These are phyloP conservation scores for Pediacus dermestoides DNA, from an alignment of 2,888 invertebrate species.

Conservation along the genomic window DNA sequence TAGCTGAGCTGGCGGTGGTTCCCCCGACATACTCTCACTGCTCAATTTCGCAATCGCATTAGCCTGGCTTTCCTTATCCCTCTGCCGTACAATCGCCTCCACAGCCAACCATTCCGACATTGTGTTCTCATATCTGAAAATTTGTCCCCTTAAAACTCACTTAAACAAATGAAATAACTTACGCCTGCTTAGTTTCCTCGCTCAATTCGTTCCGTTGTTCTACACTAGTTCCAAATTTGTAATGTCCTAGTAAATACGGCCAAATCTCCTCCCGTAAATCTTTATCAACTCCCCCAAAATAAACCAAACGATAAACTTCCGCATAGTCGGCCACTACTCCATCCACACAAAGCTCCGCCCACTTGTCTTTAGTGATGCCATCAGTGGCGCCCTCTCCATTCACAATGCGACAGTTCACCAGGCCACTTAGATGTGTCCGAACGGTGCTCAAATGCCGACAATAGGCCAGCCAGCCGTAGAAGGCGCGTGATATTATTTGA, in stretches of 20 bases:
- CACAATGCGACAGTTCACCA: constrained; percentile 74
- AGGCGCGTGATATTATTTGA: constrained; percentile 92
- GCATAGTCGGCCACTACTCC: constrained; percentile 61
- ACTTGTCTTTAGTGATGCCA: constrained; percentile 71
- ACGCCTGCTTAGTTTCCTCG: constrained; percentile 60
- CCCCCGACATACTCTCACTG: constrained; percentile 63
- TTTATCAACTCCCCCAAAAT: constrained; percentile 82
- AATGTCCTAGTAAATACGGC: constrained; percentile 86
- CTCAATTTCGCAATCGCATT: constrained; percentile 82
- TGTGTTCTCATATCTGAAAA: constrained; percentile 72
- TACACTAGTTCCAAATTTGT: constrained; percentile 69
- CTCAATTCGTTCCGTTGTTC: constrained; percentile 66
- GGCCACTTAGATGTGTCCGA: constrained; percentile 83
- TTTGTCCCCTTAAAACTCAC: not conserved
- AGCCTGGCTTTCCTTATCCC: constrained; percentile 79
- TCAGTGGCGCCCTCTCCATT: constrained; percentile 61
- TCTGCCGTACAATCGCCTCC: constrained; percentile 83
- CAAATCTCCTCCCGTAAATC: constrained; percentile 77
- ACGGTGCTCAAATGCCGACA: constrained; percentile 91
- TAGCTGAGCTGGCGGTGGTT: constrained; percentile 45
- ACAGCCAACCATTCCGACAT: constrained; percentile 96
- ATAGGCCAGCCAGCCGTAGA: constrained; percentile 95
- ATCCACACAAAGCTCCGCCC: constrained; percentile 65
- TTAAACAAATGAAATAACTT: constrained; percentile 20
- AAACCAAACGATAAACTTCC: constrained; percentile 79